Conservation (phyloP, 2,113 vertebrate species). For the Madoqua kirkii region DNA sequence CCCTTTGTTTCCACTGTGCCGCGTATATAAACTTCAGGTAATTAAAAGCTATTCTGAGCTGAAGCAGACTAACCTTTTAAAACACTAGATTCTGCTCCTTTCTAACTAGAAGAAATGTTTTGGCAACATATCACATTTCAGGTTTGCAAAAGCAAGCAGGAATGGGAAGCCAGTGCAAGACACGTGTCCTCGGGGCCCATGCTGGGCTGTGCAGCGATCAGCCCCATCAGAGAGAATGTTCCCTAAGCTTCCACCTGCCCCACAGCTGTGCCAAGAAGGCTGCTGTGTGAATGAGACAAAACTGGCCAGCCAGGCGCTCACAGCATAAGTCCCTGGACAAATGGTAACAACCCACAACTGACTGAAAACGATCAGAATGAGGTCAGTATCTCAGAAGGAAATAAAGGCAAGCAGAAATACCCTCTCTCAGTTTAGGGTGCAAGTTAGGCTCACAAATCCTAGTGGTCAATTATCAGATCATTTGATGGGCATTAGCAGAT, state of each 20-base stretch:
- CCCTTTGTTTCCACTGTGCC: not conserved
- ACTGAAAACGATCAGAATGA: not conserved
- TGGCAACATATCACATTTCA: conserved; percentile 14
- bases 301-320: not conserved
- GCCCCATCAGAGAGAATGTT: rapidly evolving
- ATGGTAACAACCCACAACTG: not conserved
- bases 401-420: not conserved
- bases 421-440: not conserved
- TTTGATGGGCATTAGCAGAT: not conserved
- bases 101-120: conserved; percentile 48
- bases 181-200: not conserved
- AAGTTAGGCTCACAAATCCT: not conserved
- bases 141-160: not conserved
- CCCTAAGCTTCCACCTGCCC: not conserved
- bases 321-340: not conserved
- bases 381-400: not conserved
- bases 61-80: conserved; percentile 45
- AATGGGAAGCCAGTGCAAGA: not conserved
- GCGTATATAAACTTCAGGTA: not conserved
- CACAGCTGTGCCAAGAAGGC: not conserved
- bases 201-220: not conserved
- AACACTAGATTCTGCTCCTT: conserved; percentile 7
- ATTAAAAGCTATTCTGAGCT: conserved; percentile 57
- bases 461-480: not conserved
- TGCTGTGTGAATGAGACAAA: rapidly evolving